Evolutionary conservation across 2,113 vertebrate species (phyloP), one percentile per base, ranked within the genome.

Genomic region (Microtus ochrogaster): DNA sequence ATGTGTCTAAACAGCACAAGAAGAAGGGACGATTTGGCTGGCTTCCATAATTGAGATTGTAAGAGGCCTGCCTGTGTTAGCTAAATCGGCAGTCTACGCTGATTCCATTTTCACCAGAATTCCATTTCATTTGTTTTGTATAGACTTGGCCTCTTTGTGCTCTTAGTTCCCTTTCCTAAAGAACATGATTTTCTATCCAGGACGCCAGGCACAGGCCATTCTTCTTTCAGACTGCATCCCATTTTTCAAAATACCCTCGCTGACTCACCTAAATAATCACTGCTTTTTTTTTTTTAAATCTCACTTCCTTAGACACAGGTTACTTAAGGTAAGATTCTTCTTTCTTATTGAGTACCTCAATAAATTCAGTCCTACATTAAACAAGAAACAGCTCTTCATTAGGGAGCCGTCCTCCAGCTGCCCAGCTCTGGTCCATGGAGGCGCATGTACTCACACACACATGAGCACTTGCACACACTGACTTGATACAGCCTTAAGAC

Each of bases 171-270:
- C 49, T 92, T 97, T 96, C 78, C 91, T 66, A 93, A 96, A 81
- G 26, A 96, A 92, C 94, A 72, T 52, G 47, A 78, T 94, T 91
- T 87, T 81, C 87, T 68, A 77, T 87, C 94, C 70, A 44, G 96
- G 89, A 96, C 94, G 88, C 63, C 39, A 82, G 65, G 65, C 70
- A 89, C 8, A 63, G 44, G 21, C 90, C 87, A 93, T 91, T 96
- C 68, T 91, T 95, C 82, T 95, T 95, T 91, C 44, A 96, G 92
- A 96, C 72, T 85, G 83, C 65, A 96, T 85, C 70, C 41, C 61
- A 94, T 90, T 94, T 90, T 84, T 74, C 11, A 96, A 97, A 97
- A 97, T 26, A 65, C 19, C 44, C 91, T 97, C 76, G 84, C 81
- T 79, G 89, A 96, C 65, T 13, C 39, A 96, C 90, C 95, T 65